Evolutionary conservation across 1,140 invertebrate genomes (phyloP).

Genomic region (Cheumatopsyche charites): DNA sequence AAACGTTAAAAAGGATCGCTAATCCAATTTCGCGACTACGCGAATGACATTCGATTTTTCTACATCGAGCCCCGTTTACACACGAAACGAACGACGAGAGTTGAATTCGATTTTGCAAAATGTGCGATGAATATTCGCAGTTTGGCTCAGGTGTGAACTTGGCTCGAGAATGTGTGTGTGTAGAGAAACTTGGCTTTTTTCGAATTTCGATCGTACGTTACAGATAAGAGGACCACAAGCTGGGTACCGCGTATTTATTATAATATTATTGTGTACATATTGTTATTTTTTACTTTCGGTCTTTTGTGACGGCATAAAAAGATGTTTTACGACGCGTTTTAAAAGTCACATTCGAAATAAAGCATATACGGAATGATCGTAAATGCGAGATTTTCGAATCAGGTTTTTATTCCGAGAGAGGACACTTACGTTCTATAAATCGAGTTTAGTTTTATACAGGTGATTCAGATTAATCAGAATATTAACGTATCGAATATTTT

Average conservation of each 20-base stretch:
- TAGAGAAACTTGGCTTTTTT: slow-evolving; percentile 5
- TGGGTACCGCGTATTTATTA: slow-evolving; percentile 10
- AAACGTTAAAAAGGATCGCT: too few relatives aligned
- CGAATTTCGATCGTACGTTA: slow-evolving; percentile 9
- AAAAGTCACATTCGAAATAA: slow-evolving; percentile 35
- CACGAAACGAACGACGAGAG: too few relatives aligned
- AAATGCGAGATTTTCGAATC: slow-evolving; percentile 22
- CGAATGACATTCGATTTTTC: too few relatives aligned
- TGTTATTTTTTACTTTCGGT: slow-evolving; percentile 22
- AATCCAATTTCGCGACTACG: too few relatives aligned
- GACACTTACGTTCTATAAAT: neutral
- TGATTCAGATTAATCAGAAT: too few relatives aligned
- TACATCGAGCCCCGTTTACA: too few relatives aligned
- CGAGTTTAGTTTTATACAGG: too few relatives aligned
- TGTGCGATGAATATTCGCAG: too few relatives aligned
- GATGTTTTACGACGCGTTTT: slow-evolving; percentile 39
- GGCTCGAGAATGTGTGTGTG: too few relatives aligned
- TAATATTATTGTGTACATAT: slow-evolving; percentile 3
- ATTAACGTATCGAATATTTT: too few relatives aligned
- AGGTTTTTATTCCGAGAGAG: neutral
- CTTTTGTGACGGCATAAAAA: slow-evolving; percentile 9
- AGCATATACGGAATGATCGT: slow-evolving; percentile 29
- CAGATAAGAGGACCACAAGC: slow-evolving; percentile 17
- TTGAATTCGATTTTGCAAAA: too few relatives aligned
- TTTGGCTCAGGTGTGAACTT: too few relatives aligned